Percentiles rank a stretch among this genome's conserved stretches.
Conservation (phyloP, 2,113 vertebrate species). For the Rhipidura dahli region DNA sequence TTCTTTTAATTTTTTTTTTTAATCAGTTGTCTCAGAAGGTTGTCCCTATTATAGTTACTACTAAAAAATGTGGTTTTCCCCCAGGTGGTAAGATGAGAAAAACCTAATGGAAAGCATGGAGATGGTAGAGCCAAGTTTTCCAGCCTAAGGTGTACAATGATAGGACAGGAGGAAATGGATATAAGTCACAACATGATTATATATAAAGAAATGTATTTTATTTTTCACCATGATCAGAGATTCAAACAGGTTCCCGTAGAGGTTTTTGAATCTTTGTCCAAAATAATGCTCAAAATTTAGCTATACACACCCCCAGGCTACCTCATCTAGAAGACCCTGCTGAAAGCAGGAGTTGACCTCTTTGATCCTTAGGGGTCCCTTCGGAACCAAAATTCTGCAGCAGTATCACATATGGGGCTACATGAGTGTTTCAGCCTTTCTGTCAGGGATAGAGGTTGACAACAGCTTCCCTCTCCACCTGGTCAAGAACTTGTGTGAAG, state of each 20-base stretch:
- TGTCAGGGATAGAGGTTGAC: neutral
- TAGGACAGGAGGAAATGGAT: neutral
- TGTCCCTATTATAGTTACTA: neutral
- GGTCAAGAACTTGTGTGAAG: neutral
- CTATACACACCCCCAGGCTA: rapidly evolving
- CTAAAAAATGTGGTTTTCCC: neutral
- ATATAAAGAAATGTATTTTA: neutral
- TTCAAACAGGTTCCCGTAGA: neutral
- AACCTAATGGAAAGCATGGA: neutral
- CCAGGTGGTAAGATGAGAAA: neutral
- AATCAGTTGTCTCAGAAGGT: neutral
- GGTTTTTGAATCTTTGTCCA: neutral
- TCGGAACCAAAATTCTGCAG: neutral
- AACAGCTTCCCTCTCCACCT: neutral
- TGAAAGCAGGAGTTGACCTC: neutral
- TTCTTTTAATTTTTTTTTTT: neutral
- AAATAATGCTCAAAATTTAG: neutral
- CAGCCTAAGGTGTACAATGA: neutral
- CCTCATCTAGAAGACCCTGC: neutral
- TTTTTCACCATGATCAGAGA: neutral
- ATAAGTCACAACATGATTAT: neutral
- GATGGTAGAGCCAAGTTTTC: neutral
- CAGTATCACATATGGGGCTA: neutral
- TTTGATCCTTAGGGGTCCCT: neutral
- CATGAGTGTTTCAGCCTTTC: neutral